Percentiles rank a stretch among this genome's conserved stretches.
phyloP scores from a whole-genome alignment of 1,140 invertebrate genomes.

The Drosophila hydei region DNA sequence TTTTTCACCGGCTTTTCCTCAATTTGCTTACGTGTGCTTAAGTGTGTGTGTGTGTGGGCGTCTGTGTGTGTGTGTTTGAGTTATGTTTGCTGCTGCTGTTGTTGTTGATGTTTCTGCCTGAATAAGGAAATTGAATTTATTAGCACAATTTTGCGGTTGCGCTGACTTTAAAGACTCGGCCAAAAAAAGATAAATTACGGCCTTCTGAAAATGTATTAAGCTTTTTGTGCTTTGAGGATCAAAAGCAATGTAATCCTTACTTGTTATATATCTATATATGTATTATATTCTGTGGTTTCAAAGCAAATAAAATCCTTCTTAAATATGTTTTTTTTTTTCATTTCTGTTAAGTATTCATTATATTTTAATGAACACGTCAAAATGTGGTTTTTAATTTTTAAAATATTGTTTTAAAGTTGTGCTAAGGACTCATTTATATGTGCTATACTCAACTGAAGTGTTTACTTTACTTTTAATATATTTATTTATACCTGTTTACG shows the following conservation, averaged over 20 bases:
- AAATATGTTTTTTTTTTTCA: too few relatives aligned
- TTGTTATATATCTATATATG: too few relatives aligned
- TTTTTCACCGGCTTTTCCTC: slow-evolving; percentile 32
- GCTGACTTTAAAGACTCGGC: slow-evolving; percentile 1
- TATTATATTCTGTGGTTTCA: too few relatives aligned
- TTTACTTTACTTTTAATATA: too few relatives aligned
- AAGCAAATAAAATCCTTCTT: too few relatives aligned
- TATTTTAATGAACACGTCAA: too few relatives aligned
- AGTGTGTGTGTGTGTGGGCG: slow-evolving; percentile 4
- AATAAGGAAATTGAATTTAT: slow-evolving; percentile 44
- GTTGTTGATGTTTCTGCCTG: slow-evolving; percentile 24
- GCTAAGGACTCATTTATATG: too few relatives aligned
- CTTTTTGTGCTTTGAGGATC: not conserved
- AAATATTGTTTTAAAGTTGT: too few relatives aligned
- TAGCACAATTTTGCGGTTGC: slow-evolving; percentile 35
- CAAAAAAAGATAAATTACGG: not conserved
- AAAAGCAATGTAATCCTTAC: not conserved
- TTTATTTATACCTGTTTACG: too few relatives aligned
- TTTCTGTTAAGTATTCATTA: too few relatives aligned
- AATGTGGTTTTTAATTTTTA: too few relatives aligned
- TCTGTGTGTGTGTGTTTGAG: slow-evolving; percentile 7
- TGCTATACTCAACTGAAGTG: too few relatives aligned
- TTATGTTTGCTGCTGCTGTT: slow-evolving; percentile 22
- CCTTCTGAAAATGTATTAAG: not conserved
- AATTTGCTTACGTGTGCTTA: slow-evolving; percentile 22